Conservation (phyloP, 2,888 invertebrate species). For the Lampropteryx suffumata region DNA sequence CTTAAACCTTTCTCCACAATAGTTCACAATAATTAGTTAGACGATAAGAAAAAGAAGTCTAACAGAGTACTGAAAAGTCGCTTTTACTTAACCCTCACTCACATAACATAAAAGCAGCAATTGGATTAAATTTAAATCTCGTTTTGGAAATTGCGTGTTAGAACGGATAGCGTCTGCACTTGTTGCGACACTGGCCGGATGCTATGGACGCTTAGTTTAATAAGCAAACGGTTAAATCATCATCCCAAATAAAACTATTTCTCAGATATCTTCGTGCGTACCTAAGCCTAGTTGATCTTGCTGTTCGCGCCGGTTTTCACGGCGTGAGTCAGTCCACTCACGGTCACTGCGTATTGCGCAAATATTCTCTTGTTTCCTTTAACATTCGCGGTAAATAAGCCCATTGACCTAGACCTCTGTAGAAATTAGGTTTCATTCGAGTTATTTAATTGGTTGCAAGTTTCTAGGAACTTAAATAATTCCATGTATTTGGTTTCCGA, state of each 20-base stretch:
- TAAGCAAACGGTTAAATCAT: slow-evolving; percentile 8
- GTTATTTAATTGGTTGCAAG: not conserved
- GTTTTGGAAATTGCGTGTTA: too few relatives aligned
- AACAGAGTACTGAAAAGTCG: too few relatives aligned
- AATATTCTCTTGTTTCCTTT: slow-evolving; percentile 43
- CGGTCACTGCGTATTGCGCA: slow-evolving; percentile 55
- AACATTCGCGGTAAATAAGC: slow-evolving; percentile 39
- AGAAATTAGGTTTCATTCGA: slow-evolving; percentile 21
- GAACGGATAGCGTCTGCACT: too few relatives aligned
- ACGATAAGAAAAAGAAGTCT: too few relatives aligned
- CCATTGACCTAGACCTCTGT: slow-evolving; percentile 42
- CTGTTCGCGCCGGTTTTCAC: slow-evolving; percentile 14
- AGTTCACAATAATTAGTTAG: too few relatives aligned
- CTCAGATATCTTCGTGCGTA: slow-evolving; percentile 5
- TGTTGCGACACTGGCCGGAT: not conserved
- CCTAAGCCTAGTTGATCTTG: too few relatives aligned
- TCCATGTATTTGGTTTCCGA: too few relatives aligned
- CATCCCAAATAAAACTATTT: slow-evolving; percentile 5
- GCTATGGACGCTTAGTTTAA: not conserved
- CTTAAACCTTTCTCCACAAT: too few relatives aligned
- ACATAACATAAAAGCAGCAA: too few relatives aligned
- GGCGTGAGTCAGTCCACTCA: slow-evolving; percentile 48
- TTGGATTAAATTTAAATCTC: too few relatives aligned
- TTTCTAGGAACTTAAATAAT: too few relatives aligned
- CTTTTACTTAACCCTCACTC: too few relatives aligned